Evolutionary conservation across 30 jellyfish, hydroid and myxozoan species (phyloP).

Genomic region (Hydractinia echinata): DNA sequence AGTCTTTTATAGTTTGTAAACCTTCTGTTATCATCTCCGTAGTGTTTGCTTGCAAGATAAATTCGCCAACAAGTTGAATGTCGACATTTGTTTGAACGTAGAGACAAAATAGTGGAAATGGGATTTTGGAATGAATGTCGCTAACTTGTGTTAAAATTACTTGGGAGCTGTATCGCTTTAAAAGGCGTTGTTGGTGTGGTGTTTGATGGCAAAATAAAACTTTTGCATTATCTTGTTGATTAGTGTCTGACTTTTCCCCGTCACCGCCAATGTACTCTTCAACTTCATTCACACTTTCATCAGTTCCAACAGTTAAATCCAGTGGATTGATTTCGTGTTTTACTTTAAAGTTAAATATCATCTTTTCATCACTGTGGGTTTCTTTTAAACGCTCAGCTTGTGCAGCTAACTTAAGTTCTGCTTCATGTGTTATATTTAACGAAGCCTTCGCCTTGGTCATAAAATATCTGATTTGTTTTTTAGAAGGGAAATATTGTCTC

Average conservation of each 20-base stretch:
- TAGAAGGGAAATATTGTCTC: constrained; percentile 38
- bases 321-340: constrained; percentile 17
- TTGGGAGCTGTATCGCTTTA: constrained; percentile 28
- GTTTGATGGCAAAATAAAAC: constrained; percentile 37
- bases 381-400: constrained; percentile 27
- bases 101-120: constrained; percentile 28
- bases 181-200: constrained; percentile 36
- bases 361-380: constrained; percentile 27
- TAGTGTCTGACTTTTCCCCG: background rate
- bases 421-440: constrained; percentile 23
- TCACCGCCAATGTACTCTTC: constrained; percentile 8
- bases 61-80: constrained; percentile 38
- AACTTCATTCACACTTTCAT: constrained; percentile 21
- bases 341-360: constrained; percentile 29
- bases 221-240: constrained; percentile 28
- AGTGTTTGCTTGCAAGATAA: constrained; percentile 21
- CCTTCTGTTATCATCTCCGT: constrained; percentile 28
- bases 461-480: constrained; percentile 30
- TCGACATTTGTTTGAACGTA: constrained; percentile 40
- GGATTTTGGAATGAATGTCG: constrained; percentile 32
- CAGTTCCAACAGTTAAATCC: constrained; percentile 17
- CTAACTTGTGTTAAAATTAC: constrained; percentile 22
- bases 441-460: constrained; percentile 37
- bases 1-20: constrained; percentile 34
- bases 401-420: constrained; percentile 30